Conservation (phyloP, 2,113 vertebrate species). For the Ammodytes dubius region DNA sequence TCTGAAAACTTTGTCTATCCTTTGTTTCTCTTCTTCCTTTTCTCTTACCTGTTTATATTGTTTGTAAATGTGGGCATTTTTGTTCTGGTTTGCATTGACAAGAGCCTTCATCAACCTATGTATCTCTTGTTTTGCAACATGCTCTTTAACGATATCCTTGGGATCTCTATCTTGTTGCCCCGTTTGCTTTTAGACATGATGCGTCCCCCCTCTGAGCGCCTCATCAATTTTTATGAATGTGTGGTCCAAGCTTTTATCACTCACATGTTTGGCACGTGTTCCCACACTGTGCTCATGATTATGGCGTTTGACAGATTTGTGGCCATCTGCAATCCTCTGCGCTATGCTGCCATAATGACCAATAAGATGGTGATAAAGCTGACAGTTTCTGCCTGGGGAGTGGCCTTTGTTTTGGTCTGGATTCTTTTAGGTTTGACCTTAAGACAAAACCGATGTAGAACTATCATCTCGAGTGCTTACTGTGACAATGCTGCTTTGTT, state of each 20-base stretch:
- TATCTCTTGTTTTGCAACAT: conserved; percentile 77
- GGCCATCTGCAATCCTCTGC: conserved; percentile 79
- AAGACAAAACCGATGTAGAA: conserved; percentile 72
- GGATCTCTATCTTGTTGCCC: conserved; percentile 64
- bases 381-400: conserved; percentile 67
- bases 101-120: conserved; percentile 74
- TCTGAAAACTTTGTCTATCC: conserved; percentile 50
- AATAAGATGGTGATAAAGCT: conserved; percentile 68
- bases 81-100: conserved; percentile 49
- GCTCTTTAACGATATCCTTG: conserved; percentile 69
- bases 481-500: conserved; percentile 80
- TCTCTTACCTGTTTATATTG: conserved; percentile 68
- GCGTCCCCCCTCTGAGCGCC: conserved; percentile 38
- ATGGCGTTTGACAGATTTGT: conserved; percentile 82
- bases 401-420: conserved; percentile 55
- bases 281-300: conserved; percentile 74
- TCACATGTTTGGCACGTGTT: conserved; percentile 58
- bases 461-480: conserved; percentile 55
- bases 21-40: conserved; percentile 63
- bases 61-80: conserved; percentile 61
- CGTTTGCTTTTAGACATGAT: conserved; percentile 61
- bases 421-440: conserved; percentile 72
- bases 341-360: conserved; percentile 73
- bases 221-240: conserved; percentile 70
- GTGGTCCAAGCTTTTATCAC: conserved; percentile 71